Evolutionary conservation across 2,113 vertebrate genomes (phyloP).

Genomic region (Rhagologus leucostigma): DNA sequence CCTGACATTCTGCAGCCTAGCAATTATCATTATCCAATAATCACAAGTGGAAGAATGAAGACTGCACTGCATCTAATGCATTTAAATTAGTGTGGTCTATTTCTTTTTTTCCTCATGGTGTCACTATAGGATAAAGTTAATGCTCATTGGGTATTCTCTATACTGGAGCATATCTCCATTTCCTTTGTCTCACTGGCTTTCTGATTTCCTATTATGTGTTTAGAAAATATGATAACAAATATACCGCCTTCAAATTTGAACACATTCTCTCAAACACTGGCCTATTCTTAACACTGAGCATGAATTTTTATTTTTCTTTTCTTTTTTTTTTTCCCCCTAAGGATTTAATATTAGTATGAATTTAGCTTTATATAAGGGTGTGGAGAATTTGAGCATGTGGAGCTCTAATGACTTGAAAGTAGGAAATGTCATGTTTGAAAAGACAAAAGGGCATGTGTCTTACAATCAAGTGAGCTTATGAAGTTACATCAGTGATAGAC

Average conservation of each 20-base stretch:
- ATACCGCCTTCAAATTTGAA: neutral
- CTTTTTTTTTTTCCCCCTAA: neutral
- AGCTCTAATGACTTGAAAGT: neutral
- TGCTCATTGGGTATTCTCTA: neutral
- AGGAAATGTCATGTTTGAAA: neutral
- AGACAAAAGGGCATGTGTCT: neutral
- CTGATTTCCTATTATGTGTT: neutral
- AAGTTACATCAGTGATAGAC: neutral
- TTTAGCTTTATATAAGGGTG: neutral
- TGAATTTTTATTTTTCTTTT: neutral
- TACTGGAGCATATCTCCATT: neutral
- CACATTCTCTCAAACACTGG: neutral
- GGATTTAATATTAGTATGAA: neutral
- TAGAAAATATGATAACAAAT: neutral
- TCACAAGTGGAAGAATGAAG: neutral
- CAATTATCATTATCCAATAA: neutral
- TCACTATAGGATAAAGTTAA: slow-evolving; percentile 54
- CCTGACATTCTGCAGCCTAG: neutral
- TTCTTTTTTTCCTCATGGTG: slow-evolving; percentile 57
- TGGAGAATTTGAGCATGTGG: neutral
- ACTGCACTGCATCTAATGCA: neutral
- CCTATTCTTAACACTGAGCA: neutral
- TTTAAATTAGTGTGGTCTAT: neutral
- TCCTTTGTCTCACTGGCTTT: neutral
- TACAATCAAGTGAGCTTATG: neutral